Conservation (phyloP, 1,140 invertebrate genomes). For the Lepidostoma basale region DNA sequence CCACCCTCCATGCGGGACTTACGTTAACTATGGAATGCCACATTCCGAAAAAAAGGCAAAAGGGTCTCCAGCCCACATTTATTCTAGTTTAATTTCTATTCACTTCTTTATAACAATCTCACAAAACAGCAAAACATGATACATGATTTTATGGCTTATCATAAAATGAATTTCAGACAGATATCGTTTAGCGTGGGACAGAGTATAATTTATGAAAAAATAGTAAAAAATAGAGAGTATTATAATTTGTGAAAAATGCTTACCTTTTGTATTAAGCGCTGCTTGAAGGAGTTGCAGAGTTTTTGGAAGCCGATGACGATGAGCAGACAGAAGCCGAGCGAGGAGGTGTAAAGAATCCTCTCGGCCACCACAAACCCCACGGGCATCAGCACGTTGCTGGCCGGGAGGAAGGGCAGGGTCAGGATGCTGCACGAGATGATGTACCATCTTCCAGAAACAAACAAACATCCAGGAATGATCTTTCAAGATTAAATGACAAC, state of each 20-base stretch:
- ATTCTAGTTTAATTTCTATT: no score
- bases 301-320: conserved; percentile 68
- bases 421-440: conserved; percentile 72
- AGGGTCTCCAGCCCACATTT: no score
- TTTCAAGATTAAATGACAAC: no score
- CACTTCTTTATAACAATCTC: no score
- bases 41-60: no score
- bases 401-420: conserved; percentile 89
- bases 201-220: not conserved
- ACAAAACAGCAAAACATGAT: no score
- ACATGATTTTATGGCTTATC: no score
- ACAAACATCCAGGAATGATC: no score
- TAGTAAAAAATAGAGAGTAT: not conserved
- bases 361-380: conserved; percentile 94
- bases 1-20: no score
- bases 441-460: conserved; percentile 63
- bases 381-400: conserved; percentile 86
- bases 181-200: not conserved
- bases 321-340: conserved; percentile 81
- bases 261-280: not conserved
- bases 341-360: conserved; percentile 85
- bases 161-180: no score
- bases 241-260: not conserved
- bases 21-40: no score
- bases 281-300: conserved; percentile 15